phyloP scores from a whole-genome alignment of 2,888 invertebrate species.

The Halictus ligatus region DNA sequence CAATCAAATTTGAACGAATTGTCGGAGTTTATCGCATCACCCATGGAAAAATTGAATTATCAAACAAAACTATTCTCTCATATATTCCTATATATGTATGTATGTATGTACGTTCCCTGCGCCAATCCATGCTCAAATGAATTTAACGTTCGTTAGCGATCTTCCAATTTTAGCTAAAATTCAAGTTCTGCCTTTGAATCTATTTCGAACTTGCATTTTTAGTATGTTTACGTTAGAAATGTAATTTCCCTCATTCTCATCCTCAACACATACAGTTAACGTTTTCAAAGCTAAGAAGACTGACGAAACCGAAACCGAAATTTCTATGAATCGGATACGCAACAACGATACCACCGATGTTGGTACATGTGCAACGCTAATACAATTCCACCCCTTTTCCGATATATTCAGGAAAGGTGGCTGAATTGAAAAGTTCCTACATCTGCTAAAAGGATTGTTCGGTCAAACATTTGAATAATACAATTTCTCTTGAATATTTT shows the following conservation, averaged over 20 bases:
- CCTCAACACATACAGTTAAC: background rate
- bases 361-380: background rate
- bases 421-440: background rate
- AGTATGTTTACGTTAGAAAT: background rate
- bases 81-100: too few species aligned
- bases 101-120: too few species aligned
- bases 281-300: too few species aligned
- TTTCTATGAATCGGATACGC: background rate
- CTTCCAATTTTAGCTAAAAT: background rate
- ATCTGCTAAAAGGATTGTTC: background rate
- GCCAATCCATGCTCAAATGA: background rate
- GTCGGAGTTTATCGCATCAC: background rate
- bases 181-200: background rate
- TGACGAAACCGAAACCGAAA: background rate
- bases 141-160: background rate
- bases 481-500: background rate
- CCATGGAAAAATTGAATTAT: background rate
- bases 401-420: background rate
- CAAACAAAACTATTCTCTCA: too few species aligned
- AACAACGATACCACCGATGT: background rate
- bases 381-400: background rate
- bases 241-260: background rate
- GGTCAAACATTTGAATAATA: background rate
- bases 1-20: background rate
- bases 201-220: background rate